Percentiles rank a stretch among this genome's conserved stretches.
Conservation (phyloP, 2,113 vertebrate species). For the Petrocephalus microphthalmus region DNA sequence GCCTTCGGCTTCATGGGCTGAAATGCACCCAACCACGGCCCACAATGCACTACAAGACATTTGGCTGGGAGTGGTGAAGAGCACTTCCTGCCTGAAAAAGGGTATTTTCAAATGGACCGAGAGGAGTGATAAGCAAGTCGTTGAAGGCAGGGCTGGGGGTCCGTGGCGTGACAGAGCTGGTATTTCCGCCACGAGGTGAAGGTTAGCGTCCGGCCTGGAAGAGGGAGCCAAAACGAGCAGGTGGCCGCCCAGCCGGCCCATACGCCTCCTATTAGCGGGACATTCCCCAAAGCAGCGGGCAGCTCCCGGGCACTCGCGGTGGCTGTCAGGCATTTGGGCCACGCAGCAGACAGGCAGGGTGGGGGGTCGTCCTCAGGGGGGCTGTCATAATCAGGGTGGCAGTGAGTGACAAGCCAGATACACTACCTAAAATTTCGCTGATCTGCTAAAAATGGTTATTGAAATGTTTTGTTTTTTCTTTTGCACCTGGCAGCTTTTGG, state of each 20-base stretch:
- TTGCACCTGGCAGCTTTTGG: background rate
- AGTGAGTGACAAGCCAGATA: background rate
- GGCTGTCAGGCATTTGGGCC: background rate
- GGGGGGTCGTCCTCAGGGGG: background rate
- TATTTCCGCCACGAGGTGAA: background rate
- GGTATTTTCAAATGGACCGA: background rate
- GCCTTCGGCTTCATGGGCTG: background rate
- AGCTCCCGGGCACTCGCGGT: background rate
- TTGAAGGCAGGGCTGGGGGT: background rate
- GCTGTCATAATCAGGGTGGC: background rate
- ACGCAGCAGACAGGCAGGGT: background rate
- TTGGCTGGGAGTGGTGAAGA: background rate
- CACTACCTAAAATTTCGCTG: background rate
- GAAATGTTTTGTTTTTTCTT: background rate
- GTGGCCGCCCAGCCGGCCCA: conserved; percentile 17
- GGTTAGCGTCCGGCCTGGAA: background rate
- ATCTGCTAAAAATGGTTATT: background rate
- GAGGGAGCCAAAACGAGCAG: background rate
- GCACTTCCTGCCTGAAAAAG: background rate
- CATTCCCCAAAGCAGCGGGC: background rate
- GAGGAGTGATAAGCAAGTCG: background rate
- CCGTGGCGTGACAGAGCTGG: background rate
- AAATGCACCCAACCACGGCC: background rate
- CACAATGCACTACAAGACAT: background rate
- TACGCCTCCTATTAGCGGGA: conserved; percentile 15